Evolutionary conservation across 2,113 vertebrate species (phyloP).

Genomic region (Antigone vipio): DNA sequence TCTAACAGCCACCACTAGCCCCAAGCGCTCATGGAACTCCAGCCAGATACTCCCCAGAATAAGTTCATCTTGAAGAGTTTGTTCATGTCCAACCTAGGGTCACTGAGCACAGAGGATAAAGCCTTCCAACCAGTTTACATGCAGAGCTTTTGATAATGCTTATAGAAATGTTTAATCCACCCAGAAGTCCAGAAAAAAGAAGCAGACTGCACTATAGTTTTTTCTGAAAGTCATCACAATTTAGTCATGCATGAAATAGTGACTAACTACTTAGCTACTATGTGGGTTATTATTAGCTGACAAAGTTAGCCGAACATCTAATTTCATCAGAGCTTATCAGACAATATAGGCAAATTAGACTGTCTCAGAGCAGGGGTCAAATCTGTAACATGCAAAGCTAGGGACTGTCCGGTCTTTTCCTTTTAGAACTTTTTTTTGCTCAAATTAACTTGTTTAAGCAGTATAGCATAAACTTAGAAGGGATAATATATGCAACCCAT

Average conservation of each 20-base stretch:
- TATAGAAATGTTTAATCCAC: neutral
- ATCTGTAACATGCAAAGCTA: neutral
- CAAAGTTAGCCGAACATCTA: neutral
- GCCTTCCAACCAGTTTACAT: neutral
- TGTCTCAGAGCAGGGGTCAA: neutral
- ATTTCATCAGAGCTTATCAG: neutral
- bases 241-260: neutral
- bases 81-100: neutral
- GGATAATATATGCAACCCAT: neutral
- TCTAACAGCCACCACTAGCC: neutral
- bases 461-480: neutral
- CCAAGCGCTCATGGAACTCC: neutral
- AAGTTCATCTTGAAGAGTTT: neutral
- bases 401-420: neutral
- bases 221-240: neutral
- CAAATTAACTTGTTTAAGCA: neutral
- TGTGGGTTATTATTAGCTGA: neutral
- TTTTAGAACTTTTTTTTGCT: neutral
- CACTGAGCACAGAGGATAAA: neutral
- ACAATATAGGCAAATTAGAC: neutral
- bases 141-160: neutral
- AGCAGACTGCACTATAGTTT: neutral
- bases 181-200: neutral
- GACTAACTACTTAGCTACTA: neutral
- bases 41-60: neutral